Evolutionary conservation across 2,113 vertebrate genomes (phyloP).

Genomic region (Speoplatyrhinus poulsoni): DNA sequence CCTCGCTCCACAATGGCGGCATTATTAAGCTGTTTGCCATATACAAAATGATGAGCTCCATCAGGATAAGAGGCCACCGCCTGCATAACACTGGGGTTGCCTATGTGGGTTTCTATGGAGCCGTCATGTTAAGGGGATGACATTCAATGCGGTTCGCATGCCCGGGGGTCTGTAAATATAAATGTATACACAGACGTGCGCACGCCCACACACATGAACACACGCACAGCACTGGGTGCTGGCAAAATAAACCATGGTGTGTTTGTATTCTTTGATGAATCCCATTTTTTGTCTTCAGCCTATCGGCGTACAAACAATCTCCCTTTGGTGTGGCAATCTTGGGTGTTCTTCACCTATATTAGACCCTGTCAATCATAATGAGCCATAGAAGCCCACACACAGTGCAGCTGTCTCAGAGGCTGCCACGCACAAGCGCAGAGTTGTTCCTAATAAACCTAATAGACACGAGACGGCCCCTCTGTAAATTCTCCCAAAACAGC

Average conservation of each 20-base stretch:
- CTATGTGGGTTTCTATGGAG: constrained; percentile 30
- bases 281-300: not conserved
- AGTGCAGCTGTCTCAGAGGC: too few relatives aligned
- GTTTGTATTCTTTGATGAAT: constrained; percentile 22
- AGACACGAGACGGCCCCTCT: too few relatives aligned
- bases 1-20: constrained; percentile 59
- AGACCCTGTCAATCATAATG: not conserved
- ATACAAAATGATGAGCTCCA: constrained; percentile 63
- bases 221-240: not conserved
- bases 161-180: constrained; percentile 26
- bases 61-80: constrained; percentile 42
- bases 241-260: constrained; percentile 37
- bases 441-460: not conserved
- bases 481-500: not conserved
- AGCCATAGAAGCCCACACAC: not conserved
- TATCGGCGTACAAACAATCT: constrained; percentile 3
- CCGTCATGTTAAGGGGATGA: constrained; percentile 33
- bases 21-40: constrained; percentile 71
- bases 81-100: constrained; percentile 35
- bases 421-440: not conserved
- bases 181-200: constrained; percentile 12
- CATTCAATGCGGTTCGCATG: constrained; percentile 26
- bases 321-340: constrained; percentile 1
- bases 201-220: not conserved
- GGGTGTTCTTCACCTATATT: not conserved